A percentile compares a stretch with the other conserved stretches of the same genome.
Evolutionary conservation across 2,797 vertebrate genomes (phyloP).

Genomic region (Ctenochaetus hawaiiensis): DNA sequence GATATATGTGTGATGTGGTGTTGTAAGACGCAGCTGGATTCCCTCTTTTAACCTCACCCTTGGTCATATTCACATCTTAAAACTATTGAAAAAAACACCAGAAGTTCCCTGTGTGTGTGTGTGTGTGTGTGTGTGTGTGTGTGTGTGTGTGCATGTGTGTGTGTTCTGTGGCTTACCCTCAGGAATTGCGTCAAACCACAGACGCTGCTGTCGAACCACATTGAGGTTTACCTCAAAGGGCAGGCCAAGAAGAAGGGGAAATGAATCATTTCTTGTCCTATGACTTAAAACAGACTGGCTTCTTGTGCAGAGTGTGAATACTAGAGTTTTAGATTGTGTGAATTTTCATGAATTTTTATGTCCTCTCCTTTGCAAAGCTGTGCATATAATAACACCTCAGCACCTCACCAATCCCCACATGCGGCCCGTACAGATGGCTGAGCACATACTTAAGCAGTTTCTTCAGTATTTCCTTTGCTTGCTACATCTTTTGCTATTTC

Average conservation of each 20-base stretch:
- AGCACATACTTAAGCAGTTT: slow-evolving; percentile 13
- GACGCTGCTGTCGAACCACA: slow-evolving; percentile 57
- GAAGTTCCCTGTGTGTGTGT: slow-evolving; percentile 22
- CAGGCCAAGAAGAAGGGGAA: slow-evolving; percentile 44
- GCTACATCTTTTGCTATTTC: slow-evolving; percentile 34
- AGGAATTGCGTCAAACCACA: slow-evolving; percentile 71
- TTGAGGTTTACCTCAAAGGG: slow-evolving; percentile 65
- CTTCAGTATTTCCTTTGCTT: slow-evolving; percentile 43
- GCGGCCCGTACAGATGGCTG: slow-evolving; percentile 3
- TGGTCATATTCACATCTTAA: slow-evolving; percentile 13
- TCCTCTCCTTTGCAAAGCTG: slow-evolving; percentile 17
- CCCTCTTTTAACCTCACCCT: slow-evolving; percentile 30
- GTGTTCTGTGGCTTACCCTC: slow-evolving; percentile 58
- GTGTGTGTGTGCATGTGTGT: slow-evolving; percentile 33
- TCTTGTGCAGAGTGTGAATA: slow-evolving; percentile 30
- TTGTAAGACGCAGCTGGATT: slow-evolving; percentile 50
- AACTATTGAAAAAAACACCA: slow-evolving; percentile 12
- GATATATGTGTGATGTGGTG: slow-evolving; percentile 35
- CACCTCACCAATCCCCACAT: slow-evolving; percentile 1
- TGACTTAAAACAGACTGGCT: slow-evolving; percentile 26
- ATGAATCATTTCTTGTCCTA: slow-evolving; percentile 56
- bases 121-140: slow-evolving; percentile 18
- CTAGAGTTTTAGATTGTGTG: neutral
- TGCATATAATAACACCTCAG: neutral
- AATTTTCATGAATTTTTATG: slow-evolving; percentile 32